Evolutionary conservation across 2,888 invertebrate genomes (phyloP).

Genomic region (Plagodis dolabraria): DNA sequence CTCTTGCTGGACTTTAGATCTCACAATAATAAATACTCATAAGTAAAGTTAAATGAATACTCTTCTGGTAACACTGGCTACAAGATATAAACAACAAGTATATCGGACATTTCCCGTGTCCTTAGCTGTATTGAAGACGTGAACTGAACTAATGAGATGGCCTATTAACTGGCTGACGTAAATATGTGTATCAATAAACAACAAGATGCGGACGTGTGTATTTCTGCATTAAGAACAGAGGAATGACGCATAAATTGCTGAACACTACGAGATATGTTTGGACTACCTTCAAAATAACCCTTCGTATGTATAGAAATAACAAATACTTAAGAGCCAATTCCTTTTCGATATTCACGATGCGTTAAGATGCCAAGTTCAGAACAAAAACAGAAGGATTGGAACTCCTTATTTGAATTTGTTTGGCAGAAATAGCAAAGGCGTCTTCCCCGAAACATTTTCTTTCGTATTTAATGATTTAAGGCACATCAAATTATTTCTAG

Average conservation of each 20-base stretch:
- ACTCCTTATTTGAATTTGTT: too few species aligned
- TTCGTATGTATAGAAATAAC: too few species aligned
- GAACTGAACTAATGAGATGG: conserved; percentile 76
- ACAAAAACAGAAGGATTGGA: too few species aligned
- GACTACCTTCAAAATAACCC: too few species aligned
- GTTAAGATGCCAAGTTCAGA: background rate
- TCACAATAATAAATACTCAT: too few species aligned
- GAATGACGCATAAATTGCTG: conserved; percentile 3
- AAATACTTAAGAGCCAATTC: background rate
- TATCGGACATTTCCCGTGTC: conserved; percentile 59
- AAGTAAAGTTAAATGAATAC: too few species aligned
- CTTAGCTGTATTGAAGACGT: conserved; percentile 71
- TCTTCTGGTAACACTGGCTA: conserved; percentile 24
- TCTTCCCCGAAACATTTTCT: too few species aligned
- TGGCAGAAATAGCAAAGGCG: too few species aligned
- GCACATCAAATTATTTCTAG: too few species aligned
- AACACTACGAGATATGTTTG: too few species aligned
- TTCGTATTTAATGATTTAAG: too few species aligned
- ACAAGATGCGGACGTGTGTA: conserved; percentile 20
- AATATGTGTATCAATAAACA: conserved; percentile 56
- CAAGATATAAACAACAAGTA: conserved; percentile 22
- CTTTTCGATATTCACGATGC: background rate
- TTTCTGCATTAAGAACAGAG: conserved; percentile 9
- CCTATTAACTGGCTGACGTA: conserved; percentile 71
- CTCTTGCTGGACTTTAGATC: too few species aligned